Base-by-base conservation (phyloP, 37 sponge, comb jelly and placozoan genomes). In the Ianthella basta region DNA sequence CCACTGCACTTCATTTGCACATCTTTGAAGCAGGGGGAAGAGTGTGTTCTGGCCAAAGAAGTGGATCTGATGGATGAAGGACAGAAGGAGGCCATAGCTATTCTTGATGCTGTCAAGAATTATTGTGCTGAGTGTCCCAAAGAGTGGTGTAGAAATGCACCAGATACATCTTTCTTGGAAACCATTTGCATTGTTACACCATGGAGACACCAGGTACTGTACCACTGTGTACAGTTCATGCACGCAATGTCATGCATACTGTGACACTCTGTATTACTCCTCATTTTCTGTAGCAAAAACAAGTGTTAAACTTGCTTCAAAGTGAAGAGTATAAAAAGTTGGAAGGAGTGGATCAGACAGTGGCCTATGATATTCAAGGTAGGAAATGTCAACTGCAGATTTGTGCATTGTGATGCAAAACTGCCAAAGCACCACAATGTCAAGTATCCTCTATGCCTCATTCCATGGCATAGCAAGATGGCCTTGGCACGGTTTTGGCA, bases 321-420 rank as follows among this genome's bases (percentile, higher is more conserved):
- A 30, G 10, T 10, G 70, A 3, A 44, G 8, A 69, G 34, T 69
- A 34, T 6, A n/a, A 6, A 69, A 15, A 69, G 4, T 33, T 69
- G 29, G 18, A n/a, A 30, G 34, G 34, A 10, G 70, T 30, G 29
- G 34, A 30, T 35, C 29, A 30, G 32, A 69, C 37, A 36, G 78
- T 75, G n/a, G 78, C 78, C 4, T 75, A 40, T 75, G 78, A 75
- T 41, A 75, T 75, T 44, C 78, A 75, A 41, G 78, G 78, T 75
- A 40, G 1, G 3, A 44, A 8, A 3, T 44, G n/a, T n/a, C n/a
- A n/a, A n/a, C n/a, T n/a, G n/a, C n/a, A n/a, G n/a, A n/a, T n/a
- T n/a, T n/a, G n/a, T n/a, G n/a, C n/a, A n/a, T n/a, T n/a, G n/a
- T n/a, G n/a, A n/a, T n/a, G n/a, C n/a, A n/a, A n/a, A n/a, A n/a